Evolutionary conservation across 2,888 invertebrate species (phyloP), one percentile per base, ranked within the genome.

Genomic region (Himalopsyche kuldschensis): DNA sequence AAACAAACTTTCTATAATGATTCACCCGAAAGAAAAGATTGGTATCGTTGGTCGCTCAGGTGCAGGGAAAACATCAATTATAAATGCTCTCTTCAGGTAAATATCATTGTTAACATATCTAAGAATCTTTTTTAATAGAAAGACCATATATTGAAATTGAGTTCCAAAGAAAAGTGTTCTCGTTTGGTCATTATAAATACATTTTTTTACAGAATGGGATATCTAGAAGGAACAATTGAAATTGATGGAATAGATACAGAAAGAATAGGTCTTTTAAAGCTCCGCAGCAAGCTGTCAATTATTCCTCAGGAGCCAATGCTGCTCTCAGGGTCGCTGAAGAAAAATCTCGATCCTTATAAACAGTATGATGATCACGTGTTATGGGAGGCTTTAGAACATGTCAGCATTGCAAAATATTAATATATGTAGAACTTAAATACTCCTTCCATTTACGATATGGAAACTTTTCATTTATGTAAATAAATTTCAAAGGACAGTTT

Each of bases 301-400:
- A 94, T 94, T 85, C 94, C 94, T 0, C 94, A 97, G 91, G 96
- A 96, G 88, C 96, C 96, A 0, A 95, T 96, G 4, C 89, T 97
- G 17, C 96, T 98, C 88, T 95, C 96, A 63, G 98, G 97, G 3
- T 95, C 95, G 0, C 91, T 98, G 89, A 93, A 98, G 47, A 94
- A 95, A 88, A 96, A 96, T 89, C 90, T 96, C 85, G 96, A 96
- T 90, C 96, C 96, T 0, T 96, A 96, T 87, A 93, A 95, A 83
- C 93, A 95, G 87, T 95, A 94, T 87, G 89, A 92, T 0, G 98
- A 98, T 87, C 92, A 93, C 0, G 90, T 94, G 32, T 89, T 98
- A 24, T 95, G 97, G 94, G 92, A 92, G 85, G 96, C 96, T 0
- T 90, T 98, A 77, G 94, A 95, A 86, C 95, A 94, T 90, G 95